These are phyloP conservation scores for Oxystoma pomonae DNA, from an alignment of 2,888 invertebrate genomes.

Conservation along the genomic window DNA sequence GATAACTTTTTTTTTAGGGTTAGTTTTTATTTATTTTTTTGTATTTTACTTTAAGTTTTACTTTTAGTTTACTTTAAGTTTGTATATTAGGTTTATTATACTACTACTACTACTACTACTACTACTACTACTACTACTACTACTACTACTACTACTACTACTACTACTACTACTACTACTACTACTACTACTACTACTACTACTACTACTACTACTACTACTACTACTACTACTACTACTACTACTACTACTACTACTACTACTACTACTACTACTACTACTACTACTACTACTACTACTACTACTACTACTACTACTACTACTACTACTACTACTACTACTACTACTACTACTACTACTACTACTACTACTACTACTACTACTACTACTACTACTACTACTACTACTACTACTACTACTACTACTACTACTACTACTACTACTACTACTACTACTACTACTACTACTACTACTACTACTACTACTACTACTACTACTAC, in stretches of 20 bases:
- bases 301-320: neutral
- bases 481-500: neutral
- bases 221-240: neutral
- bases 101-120: neutral
- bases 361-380: neutral
- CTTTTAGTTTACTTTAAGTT: too few species aligned
- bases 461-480: neutral
- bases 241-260: neutral
- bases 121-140: neutral
- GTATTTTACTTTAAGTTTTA: too few species aligned
- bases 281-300: neutral
- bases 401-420: neutral
- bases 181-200: neutral
- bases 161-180: neutral
- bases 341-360: neutral
- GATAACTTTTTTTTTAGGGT: too few species aligned
- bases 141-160: neutral
- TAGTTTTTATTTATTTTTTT: too few species aligned
- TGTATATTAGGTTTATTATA: neutral
- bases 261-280: neutral
- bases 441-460: neutral
- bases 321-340: neutral
- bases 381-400: neutral
- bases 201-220: neutral
- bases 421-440: neutral